Base-by-base conservation (phyloP, 2,797 vertebrate genomes). In the Cirrhinus molitorella region DNA sequence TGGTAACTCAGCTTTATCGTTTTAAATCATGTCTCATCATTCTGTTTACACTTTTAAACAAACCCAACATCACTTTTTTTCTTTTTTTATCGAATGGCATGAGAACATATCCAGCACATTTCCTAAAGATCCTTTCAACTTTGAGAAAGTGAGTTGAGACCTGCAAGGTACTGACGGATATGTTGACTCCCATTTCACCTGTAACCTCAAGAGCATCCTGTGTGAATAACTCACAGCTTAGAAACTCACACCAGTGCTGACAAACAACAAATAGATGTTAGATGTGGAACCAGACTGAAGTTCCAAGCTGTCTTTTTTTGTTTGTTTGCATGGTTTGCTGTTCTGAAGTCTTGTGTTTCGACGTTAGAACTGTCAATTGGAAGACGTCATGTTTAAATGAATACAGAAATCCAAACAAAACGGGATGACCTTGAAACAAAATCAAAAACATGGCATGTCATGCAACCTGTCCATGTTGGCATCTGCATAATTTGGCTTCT, bases 241-340 rank as follows among this genome's bases (percentile, higher is more conserved):
- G 10, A 43, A 23, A 16, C 68, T 73, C 57, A 49, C 13, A n/a
- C 43, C 28, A 45, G 14, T 68, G 14, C 65, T 77, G 81, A 37
- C 73, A 75, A n/a, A 65, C 61, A 75, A 57, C 71, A 67, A 67
- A 67, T 45, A 70, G 65, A 83, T 75, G 73, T 59, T 70, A n/a
- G 49, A 23, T 3, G 5, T 55, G 2, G 0, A 19, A 21, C 23
- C 72, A 45, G 16, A 82, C 25, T 23, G 19, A 37, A 45, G 34
- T 45, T 80, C 37, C 23, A 23, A 57, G 37, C 14, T 21, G 8
- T 63, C 0, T 34, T 80, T 80, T 66, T 43, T 13, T 47, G 11
- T 71, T 57, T 67, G 25, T 25, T 43, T 16, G 66, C 40, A 43
- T 43, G 40, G 23, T 55, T 67, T 45, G 21, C n/a, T 45, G 47